Conservation (phyloP, 2,888 invertebrate species). For the Beris morrisii region DNA sequence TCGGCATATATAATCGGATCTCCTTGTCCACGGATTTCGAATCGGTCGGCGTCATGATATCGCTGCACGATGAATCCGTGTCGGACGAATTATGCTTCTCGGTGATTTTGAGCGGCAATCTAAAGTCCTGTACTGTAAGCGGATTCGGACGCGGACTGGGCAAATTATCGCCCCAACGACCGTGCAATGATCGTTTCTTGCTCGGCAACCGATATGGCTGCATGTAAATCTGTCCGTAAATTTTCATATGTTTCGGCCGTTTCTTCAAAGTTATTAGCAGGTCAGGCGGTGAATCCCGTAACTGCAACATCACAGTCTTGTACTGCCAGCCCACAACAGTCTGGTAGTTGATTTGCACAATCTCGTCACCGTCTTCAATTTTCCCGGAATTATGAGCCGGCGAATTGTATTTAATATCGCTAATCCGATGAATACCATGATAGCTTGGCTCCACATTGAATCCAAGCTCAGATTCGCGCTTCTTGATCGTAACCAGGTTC, state of each 20-base stretch:
- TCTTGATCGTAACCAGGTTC: slow-evolving; percentile 83
- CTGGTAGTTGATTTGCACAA: slow-evolving; percentile 82
- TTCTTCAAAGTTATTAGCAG: slow-evolving; percentile 80
- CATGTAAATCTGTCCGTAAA: slow-evolving; percentile 69
- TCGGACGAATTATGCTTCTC: slow-evolving; percentile 55
- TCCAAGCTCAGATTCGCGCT: slow-evolving; percentile 85
- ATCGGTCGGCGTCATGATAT: slow-evolving; percentile 60
- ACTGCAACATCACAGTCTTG: slow-evolving; percentile 71
- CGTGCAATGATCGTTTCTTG: slow-evolving; percentile 66
- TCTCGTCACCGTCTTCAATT: slow-evolving; percentile 95
- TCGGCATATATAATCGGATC: slow-evolving; percentile 69
- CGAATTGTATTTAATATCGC: slow-evolving; percentile 86
- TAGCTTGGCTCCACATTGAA: slow-evolving; percentile 87
- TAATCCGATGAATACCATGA: slow-evolving; percentile 77
- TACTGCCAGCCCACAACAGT: slow-evolving; percentile 81
- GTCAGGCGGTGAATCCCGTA: slow-evolving; percentile 78
- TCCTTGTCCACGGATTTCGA: slow-evolving; percentile 52
- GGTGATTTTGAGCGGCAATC: slow-evolving; percentile 62
- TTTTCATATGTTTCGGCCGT: slow-evolving; percentile 77
- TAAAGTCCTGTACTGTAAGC: slow-evolving; percentile 64
- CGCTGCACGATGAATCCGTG: slow-evolving; percentile 58
- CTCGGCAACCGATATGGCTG: slow-evolving; percentile 73
- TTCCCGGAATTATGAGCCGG: slow-evolving; percentile 90
- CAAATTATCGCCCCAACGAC: slow-evolving; percentile 70
- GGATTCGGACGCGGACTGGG: slow-evolving; percentile 67